These are phyloP conservation scores for Martes martes DNA, from an alignment of 2,113 vertebrate genomes.

Conservation along the genomic window DNA sequence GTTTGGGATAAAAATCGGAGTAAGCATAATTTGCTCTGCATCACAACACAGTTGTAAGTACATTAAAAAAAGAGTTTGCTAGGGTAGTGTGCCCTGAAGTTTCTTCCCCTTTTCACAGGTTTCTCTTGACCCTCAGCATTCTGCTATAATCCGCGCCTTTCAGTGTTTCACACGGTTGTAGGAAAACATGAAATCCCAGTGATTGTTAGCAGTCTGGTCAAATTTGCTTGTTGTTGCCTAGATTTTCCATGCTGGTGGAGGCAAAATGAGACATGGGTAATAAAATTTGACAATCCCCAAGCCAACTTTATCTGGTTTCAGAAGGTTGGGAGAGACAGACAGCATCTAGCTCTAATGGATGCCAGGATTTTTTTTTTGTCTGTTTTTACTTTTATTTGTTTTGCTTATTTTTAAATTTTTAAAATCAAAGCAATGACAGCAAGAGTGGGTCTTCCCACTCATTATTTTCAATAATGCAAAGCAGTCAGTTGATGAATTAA, in stretches of 20 bases:
- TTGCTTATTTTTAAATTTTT: neutral
- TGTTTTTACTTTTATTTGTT: neutral
- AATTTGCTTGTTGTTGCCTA: neutral
- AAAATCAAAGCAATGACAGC: neutral
- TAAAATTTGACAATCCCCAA: neutral
- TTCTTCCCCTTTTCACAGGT: neutral
- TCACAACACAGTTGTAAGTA: neutral
- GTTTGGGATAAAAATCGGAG: neutral
- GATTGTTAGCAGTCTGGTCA: neutral
- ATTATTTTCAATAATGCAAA: neutral
- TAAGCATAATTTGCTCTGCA: neutral
- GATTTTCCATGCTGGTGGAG: neutral
- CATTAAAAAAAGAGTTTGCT: neutral
- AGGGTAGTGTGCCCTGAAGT: fast-evolving
- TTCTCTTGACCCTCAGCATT: neutral
- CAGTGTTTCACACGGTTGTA: neutral
- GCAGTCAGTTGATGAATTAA: neutral
- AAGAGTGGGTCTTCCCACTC: neutral
- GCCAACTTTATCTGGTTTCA: neutral
- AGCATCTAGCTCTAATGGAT: neutral
- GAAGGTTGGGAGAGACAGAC: neutral
- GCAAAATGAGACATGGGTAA: neutral
- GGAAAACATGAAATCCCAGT: neutral
- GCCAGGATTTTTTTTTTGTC: neutral
- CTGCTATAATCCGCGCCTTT: neutral